These are phyloP conservation scores for Guaruba guarouba DNA, from an alignment of 2,113 vertebrate species.

Conservation along the genomic window DNA sequence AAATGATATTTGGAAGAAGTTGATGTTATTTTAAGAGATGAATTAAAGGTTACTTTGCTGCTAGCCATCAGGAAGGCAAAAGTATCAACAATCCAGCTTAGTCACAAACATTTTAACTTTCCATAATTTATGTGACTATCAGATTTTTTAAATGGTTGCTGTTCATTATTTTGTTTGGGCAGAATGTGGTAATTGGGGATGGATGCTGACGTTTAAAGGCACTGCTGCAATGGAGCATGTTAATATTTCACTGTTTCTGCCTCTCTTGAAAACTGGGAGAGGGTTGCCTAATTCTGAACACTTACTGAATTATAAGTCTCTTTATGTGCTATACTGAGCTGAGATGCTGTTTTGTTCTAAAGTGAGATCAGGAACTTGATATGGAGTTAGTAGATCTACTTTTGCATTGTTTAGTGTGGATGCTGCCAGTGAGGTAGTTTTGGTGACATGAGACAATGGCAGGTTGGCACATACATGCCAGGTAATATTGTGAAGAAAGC, in stretches of 20 bases:
- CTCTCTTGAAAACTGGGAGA: neutral
- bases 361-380: neutral
- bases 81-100: neutral
- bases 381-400: neutral
- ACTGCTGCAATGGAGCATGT: neutral
- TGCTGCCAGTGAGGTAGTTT: neutral
- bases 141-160: neutral
- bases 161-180: neutral
- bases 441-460: neutral
- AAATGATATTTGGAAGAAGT: neutral
- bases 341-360: neutral
- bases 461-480: neutral
- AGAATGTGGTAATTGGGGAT: neutral
- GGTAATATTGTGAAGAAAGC: neutral
- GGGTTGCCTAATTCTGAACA: neutral
- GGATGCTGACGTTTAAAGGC: neutral
- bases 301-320: neutral
- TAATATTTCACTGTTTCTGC: neutral
- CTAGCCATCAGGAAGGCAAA: neutral
- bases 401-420: neutral
- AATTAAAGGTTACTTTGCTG: neutral
- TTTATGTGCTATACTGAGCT: neutral
- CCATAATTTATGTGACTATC: neutral
- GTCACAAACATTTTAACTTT: neutral
- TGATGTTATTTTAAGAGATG: neutral